These are phyloP conservation scores for Chrysopa pallens DNA, from an alignment of 1,140 invertebrate species.

Conservation along the genomic window DNA sequence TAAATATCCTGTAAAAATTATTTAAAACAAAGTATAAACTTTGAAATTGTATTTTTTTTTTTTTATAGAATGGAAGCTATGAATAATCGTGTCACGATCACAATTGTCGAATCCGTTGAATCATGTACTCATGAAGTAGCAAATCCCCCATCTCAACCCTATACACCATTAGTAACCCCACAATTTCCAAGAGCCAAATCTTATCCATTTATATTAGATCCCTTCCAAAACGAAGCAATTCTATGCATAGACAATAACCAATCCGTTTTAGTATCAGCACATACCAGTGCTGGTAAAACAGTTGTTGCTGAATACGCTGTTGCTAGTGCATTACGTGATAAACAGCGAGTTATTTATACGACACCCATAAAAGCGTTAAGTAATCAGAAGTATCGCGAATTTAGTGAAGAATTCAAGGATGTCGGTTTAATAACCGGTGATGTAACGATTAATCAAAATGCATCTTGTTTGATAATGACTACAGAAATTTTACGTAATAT, in stretches of 20 bases:
- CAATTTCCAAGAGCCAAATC: constrained; percentile 65
- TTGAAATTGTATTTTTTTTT: too few relatives aligned
- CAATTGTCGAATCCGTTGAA: constrained; percentile 73
- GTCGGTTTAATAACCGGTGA: constrained; percentile 97
- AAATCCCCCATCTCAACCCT: constrained; percentile 68
- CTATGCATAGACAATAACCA: constrained; percentile 95
- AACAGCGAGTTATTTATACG: constrained; percentile 92
- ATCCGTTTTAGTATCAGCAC: constrained; percentile 94
- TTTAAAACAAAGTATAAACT: too few relatives aligned
- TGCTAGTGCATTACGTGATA: constrained; percentile 45
- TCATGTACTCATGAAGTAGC: constrained; percentile 89
- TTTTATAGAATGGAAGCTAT: constrained; percentile 7
- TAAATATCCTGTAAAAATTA: too few relatives aligned
- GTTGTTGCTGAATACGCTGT: constrained; percentile 91
- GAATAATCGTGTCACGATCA: constrained; percentile 54
- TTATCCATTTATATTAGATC: constrained; percentile 90
- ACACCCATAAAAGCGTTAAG: constrained; percentile 99
- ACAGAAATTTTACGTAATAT: constrained; percentile 99
- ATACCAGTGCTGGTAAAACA: constrained; percentile 99
- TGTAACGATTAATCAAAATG: constrained; percentile 96
- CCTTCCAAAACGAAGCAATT: constrained; percentile 97
- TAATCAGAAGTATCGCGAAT: constrained; percentile 99
- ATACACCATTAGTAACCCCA: constrained; percentile 46
- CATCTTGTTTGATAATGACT: constrained; percentile 98
- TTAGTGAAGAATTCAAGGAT: constrained; percentile 94